These are phyloP conservation scores for Pituophis catenifer DNA, from an alignment of 2,113 vertebrate species.

Conservation along the genomic window DNA sequence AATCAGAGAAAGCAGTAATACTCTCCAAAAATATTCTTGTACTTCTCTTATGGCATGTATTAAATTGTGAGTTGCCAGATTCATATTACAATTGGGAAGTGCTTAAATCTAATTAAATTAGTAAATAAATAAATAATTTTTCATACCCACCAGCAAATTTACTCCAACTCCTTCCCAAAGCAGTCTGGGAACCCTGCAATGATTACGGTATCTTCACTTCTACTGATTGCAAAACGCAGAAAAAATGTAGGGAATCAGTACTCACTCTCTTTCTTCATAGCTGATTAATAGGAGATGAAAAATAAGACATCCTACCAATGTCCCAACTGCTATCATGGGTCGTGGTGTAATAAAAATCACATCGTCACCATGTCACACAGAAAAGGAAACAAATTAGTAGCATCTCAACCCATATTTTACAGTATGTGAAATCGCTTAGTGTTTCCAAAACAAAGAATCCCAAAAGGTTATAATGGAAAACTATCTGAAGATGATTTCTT, in stretches of 20 bases:
- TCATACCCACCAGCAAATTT: not conserved
- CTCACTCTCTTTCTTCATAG: not conserved
- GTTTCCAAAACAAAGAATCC: not conserved
- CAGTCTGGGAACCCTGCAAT: not conserved
- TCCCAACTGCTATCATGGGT: not conserved
- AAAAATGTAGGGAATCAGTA: not conserved
- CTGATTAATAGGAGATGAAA: not conserved
- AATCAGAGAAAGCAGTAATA: not conserved
- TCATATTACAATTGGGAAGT: not conserved
- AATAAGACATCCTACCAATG: not conserved
- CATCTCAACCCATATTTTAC: not conserved
- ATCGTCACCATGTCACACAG: not conserved
- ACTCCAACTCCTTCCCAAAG: not conserved
- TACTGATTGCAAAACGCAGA: not conserved
- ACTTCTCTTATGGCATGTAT: not conserved
- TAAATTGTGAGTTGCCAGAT: not conserved
- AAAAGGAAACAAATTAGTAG: not conserved
- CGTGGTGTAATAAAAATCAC: not conserved
- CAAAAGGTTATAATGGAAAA: not conserved
- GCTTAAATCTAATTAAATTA: not conserved
- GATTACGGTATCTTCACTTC: not conserved
- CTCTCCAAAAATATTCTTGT: not conserved
- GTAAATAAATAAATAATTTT: not conserved
- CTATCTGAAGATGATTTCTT: not conserved
- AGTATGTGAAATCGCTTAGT: not conserved